Base-by-base conservation (phyloP, 2,113 vertebrate genomes). In the Planiliza haematocheilus region DNA sequence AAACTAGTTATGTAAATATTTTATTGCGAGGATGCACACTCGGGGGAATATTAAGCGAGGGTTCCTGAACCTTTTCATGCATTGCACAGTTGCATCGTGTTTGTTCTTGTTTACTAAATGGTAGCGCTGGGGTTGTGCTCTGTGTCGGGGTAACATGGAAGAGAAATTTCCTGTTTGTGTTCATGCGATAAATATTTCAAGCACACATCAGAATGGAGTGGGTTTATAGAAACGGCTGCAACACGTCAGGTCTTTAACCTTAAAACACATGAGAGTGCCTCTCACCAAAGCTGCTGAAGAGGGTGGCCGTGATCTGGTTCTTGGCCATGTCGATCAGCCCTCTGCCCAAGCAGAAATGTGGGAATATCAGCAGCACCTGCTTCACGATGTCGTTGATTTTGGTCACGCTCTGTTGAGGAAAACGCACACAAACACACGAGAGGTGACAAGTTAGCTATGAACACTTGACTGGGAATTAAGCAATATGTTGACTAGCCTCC, bases 241-340 rank as follows among this genome's bases (percentile, higher is more conserved):
- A 13, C 43, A 8, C 24, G 24, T 30, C 24, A 30, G 24, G 24
- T 5, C 24, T 30, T 30, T 30, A 5, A 30, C 24, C 24, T n/a
- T n/a, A n/a, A n/a, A n/a, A n/a, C n/a, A n/a, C n/a, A n/a, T n/a
- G 24, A 30, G 24, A 2, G 24, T 30, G 55, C 1, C 7, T 58
- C 88, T 90, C 70, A 99, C 98, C 98, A 90, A 99, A 96, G 50
- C 90, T 93, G 87, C 93, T 94, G 73, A 95, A 93, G 48, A 98
- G 93, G 11, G 95, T 96, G 17, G 95, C 97, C 93, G 95, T 96
- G 1, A 96, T 97, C 88, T 99, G 97, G 79, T 99, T 99, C 89
- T 95, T 97, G 80, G 98, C 98, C 98, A 99, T 99, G 88, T 99
- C 98, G 24, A 99, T 98, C 3, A 99, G 94, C 7, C 98, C 98